These are phyloP conservation scores for Druceiella hillmani DNA, from an alignment of 2,888 invertebrate genomes.

Conservation along the genomic window DNA sequence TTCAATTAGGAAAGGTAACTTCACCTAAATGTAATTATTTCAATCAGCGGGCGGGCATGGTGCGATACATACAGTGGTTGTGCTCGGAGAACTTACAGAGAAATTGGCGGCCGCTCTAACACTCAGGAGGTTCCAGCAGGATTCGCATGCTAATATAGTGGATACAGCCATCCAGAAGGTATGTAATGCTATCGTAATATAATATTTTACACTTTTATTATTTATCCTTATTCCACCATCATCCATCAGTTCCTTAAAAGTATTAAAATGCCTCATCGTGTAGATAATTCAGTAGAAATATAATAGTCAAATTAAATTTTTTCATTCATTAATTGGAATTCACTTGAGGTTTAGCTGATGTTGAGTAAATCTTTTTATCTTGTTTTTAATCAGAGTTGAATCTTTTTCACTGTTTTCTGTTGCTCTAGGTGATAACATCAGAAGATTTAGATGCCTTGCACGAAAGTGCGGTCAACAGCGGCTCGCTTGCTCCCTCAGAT, in stretches of 20 bases:
- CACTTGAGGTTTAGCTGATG: not conserved
- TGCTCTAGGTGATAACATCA: slow-evolving; percentile 30
- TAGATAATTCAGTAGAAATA: too few relatives aligned
- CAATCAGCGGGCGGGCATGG: slow-evolving; percentile 31
- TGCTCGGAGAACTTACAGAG: slow-evolving; percentile 72
- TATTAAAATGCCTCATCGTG: too few relatives aligned
- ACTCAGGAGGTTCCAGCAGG: slow-evolving; percentile 56
- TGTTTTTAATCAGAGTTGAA: not conserved
- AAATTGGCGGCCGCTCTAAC: slow-evolving; percentile 71
- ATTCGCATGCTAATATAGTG: slow-evolving; percentile 19
- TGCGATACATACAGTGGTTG: slow-evolving; percentile 37
- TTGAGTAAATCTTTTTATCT: not conserved
- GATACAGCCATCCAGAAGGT: slow-evolving; percentile 22
- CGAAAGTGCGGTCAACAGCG: slow-evolving; percentile 30
- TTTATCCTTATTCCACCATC: not conserved
- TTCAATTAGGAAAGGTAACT: too few relatives aligned
- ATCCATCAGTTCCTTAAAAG: not conserved
- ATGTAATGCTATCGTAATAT: slow-evolving; percentile 2
- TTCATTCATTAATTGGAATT: too few relatives aligned
- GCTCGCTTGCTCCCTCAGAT: slow-evolving; percentile 35
- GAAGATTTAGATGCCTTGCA: slow-evolving; percentile 28
- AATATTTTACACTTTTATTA: not conserved
- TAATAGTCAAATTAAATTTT: not conserved
- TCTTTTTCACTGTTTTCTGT: not conserved
- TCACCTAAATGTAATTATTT: slow-evolving; percentile 22